A percentile compares a stretch with the other conserved stretches of the same genome.
Conservation (phyloP, 2,113 vertebrate species). For the Strigops habroptila region DNA sequence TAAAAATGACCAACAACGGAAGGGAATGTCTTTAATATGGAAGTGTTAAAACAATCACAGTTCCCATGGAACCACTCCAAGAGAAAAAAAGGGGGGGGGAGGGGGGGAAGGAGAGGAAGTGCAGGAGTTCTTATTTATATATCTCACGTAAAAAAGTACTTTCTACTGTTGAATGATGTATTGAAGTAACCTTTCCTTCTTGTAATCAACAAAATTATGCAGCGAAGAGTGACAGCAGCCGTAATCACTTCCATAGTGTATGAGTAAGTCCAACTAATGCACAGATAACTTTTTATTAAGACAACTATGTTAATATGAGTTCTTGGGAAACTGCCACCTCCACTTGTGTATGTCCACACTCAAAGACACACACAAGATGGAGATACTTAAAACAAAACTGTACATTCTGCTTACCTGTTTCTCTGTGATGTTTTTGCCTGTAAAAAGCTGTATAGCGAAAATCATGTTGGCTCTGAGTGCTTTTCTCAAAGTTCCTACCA, state of each 20-base stretch:
- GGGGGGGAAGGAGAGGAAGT: not conserved
- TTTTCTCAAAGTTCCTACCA: not conserved
- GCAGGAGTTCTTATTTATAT: not conserved
- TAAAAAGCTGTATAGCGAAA: not conserved
- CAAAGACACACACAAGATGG: not conserved
- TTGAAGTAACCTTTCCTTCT: not conserved
- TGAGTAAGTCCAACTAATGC: not conserved
- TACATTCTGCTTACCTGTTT: not conserved
- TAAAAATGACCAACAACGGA: not conserved
- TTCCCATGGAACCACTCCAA: not conserved
- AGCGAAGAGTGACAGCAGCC: not conserved
- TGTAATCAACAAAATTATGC: not conserved
- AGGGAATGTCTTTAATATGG: not conserved
- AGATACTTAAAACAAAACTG: not conserved
- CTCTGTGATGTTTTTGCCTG: not conserved
- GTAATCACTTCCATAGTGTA: not conserved
- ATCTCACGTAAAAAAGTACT: not conserved
- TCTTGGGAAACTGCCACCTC: not conserved
- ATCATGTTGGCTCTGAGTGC: not conserved
- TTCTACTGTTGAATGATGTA: not conserved
- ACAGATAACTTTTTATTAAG: not conserved
- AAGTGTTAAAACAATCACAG: not conserved
- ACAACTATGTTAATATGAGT: not conserved
- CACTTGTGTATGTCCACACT: not conserved
- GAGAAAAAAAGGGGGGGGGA: rapidly evolving